These are phyloP conservation scores for Temnothorax rugatulus DNA, from an alignment of 2,888 invertebrate genomes.

Conservation along the genomic window DNA sequence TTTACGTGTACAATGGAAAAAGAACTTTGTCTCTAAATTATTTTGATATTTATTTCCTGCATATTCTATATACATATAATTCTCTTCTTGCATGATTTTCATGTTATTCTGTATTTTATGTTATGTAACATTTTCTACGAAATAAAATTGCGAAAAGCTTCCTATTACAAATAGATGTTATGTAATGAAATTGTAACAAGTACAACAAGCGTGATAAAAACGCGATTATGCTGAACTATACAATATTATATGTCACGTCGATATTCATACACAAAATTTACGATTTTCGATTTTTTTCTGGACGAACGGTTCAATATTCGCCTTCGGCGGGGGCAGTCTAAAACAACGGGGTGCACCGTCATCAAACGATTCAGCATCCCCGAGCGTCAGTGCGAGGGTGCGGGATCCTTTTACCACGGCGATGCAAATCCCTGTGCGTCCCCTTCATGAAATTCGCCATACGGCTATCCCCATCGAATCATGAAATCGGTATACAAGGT, in stretches of 20 bases:
- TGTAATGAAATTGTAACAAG: not conserved
- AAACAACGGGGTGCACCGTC: constrained; percentile 21
- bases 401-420: constrained; percentile 63
- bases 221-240: not conserved
- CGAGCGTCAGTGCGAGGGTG: constrained; percentile 54
- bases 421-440: constrained; percentile 71
- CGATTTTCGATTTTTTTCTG: constrained; percentile 33
- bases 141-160: not conserved
- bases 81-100: not conserved
- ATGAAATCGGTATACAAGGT: constrained; percentile 61
- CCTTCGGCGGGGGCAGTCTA: not conserved
- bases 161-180: not conserved
- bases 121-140: not conserved
- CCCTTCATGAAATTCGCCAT: constrained; percentile 57
- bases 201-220: not conserved
- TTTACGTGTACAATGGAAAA: not conserved
- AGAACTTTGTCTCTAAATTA: not conserved
- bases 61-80: not conserved
- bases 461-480: constrained; percentile 61
- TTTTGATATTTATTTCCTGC: not conserved
- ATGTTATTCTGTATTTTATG: not conserved
- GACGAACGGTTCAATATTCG: constrained; percentile 13
- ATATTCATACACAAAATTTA: not conserved
- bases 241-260: not conserved
- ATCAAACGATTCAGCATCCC: constrained; percentile 38